A percentile compares a stretch with the other conserved stretches of the same genome.
Evolutionary conservation across 2,113 vertebrate genomes (phyloP).

Genomic region (Platanista minor): DNA sequence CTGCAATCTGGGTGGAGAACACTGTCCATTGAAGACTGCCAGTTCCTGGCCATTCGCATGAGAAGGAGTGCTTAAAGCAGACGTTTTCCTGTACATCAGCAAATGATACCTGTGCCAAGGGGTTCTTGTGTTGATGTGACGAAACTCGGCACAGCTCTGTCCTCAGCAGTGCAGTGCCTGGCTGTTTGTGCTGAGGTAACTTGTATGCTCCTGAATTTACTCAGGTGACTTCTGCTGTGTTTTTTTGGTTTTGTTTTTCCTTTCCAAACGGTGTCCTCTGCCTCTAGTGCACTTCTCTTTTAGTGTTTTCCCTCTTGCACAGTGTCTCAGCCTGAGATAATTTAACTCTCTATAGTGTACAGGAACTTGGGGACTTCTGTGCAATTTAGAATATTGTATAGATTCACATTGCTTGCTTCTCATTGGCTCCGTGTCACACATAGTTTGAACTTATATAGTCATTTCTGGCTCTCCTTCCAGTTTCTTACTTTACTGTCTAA

Average conservation of each 20-base stretch:
- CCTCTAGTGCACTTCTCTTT: background rate
- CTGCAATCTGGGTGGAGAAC: background rate
- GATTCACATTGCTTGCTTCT: background rate
- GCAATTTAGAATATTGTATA: background rate
- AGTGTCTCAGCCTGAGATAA: background rate
- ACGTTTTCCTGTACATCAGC: background rate
- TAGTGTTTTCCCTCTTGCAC: background rate
- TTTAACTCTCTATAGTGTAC: background rate
- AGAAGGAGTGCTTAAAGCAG: background rate
- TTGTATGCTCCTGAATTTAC: background rate
- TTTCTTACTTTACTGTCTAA: slow-evolving; percentile 9
- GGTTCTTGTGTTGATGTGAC: background rate
- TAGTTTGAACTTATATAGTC: slow-evolving; percentile 22
- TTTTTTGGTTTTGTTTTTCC: background rate
- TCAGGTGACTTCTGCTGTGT: background rate
- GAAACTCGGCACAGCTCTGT: background rate
- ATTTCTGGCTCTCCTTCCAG: background rate
- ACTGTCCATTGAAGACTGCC: background rate
- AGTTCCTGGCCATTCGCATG: background rate
- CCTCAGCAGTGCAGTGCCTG: background rate
- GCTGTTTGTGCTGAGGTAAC: background rate
- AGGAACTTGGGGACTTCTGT: background rate
- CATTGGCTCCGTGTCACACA: background rate
- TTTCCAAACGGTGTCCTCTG: background rate
- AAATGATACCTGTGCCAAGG: background rate